Base-by-base conservation (phyloP, 2,113 vertebrate genomes). In the Pitta sordida region DNA sequence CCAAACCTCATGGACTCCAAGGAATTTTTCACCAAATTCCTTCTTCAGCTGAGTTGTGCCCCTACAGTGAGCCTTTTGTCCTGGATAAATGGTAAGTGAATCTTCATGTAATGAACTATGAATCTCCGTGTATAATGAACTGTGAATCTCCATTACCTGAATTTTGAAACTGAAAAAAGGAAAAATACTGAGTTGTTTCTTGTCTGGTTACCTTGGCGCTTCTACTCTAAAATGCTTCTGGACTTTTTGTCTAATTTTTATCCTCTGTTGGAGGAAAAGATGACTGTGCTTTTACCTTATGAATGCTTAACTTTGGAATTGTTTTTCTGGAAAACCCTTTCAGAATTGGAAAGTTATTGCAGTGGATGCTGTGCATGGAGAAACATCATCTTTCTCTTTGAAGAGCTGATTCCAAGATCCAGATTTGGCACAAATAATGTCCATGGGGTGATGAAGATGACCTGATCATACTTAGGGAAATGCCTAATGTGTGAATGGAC, bases 1-100 rank as follows among this genome's bases (percentile, higher is more conserved):
- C 34, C 70, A 56, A 62, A 7, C 14, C 11, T 64, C 17, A 15
- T 0, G 1, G 79, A 30, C 29, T 49, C 1, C 0, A 65, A 55
- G n/a, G 49, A 39, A 5, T 14, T 36, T 39, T 69, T 65, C 19
- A 20, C 2, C 34, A 46, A 53, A 84, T 85, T 90, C 22, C 22
- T 76, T 44, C 63, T 79, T 56, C 48, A 46, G 93, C 58, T 76
- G 74, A 64, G 17, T 29, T 87, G 11, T 6, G 16, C 9, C 21
- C 37, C 37, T 71, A 2, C 20, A 49, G 55, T 29, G 24, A 85
- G n/a, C 10, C 23, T 83, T 81, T 88, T 41, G 60, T 64, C 27
- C 44, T 68, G 41, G 53, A 46, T 36, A 39, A 85, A 71, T 18
- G 48, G 39, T 48, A 84, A 85, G 13, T 2, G 3, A 79, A 58